phyloP scores from a whole-genome alignment of 2,113 vertebrate genomes.

The Hippolais icterina region DNA sequence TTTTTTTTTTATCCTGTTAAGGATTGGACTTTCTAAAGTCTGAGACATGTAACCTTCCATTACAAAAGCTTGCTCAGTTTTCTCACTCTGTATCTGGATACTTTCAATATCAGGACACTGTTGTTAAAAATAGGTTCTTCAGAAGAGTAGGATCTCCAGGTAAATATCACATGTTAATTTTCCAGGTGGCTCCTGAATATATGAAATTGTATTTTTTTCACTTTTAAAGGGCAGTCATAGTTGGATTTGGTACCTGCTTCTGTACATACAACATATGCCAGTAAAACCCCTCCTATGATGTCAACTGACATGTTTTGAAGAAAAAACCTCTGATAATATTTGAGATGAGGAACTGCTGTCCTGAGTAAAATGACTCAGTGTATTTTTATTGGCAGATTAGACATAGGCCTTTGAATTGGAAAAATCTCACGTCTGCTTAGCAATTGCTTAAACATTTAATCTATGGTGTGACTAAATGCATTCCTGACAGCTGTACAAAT shows the following conservation, averaged over 20 bases:
- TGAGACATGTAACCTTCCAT: not conserved
- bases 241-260: not conserved
- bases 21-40: not conserved
- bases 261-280: not conserved
- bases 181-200: not conserved
- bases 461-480: not conserved
- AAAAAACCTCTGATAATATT: not conserved
- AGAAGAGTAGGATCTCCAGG: not conserved
- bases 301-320: not conserved
- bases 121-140: not conserved
- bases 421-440: not conserved
- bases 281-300: not conserved
- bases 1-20: not conserved
- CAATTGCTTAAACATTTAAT: not conserved
- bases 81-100: not conserved
- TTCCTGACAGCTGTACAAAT: not conserved
- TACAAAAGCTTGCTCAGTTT: not conserved
- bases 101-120: not conserved
- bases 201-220: not conserved
- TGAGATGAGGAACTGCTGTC: not conserved
- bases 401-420: not conserved
- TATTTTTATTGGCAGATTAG: not conserved
- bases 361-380: not conserved
- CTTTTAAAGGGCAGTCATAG: not conserved
- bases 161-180: not conserved